These are phyloP conservation scores for Hartigia nigra DNA, from an alignment of 2,888 invertebrate species.

Conservation along the genomic window DNA sequence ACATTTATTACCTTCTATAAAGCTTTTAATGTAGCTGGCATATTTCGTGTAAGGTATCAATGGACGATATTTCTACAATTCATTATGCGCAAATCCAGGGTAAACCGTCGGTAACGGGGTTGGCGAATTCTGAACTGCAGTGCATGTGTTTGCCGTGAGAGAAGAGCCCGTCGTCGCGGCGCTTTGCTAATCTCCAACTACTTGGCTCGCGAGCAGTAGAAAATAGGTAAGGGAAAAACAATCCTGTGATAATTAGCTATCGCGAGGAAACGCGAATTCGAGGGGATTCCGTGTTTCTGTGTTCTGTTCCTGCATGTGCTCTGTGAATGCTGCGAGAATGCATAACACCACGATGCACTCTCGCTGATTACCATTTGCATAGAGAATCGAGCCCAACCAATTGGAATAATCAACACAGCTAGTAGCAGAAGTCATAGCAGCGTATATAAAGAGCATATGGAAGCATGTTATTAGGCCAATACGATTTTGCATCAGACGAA, in stretches of 20 bases:
- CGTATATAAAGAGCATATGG: not conserved
- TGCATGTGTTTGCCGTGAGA: not conserved
- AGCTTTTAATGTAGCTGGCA: not conserved
- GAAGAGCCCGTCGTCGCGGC: not conserved
- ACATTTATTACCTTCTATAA: not conserved
- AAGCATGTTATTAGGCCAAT: not conserved
- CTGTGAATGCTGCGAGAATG: constrained; percentile 30
- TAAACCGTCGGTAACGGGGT: not conserved
- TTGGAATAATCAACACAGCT: constrained; percentile 36
- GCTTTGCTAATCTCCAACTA: not conserved
- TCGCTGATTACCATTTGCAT: constrained; percentile 57
- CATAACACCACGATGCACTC: constrained; percentile 52
- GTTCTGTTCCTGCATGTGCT: constrained; percentile 2
- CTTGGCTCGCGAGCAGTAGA: not conserved
- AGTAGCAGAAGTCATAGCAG: not conserved
- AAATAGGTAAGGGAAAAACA: not conserved
- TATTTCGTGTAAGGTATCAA: not conserved
- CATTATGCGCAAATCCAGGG: not conserved
- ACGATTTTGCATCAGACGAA: not conserved
- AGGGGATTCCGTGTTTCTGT: not conserved
- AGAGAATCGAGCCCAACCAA: constrained; percentile 42
- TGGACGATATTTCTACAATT: not conserved
- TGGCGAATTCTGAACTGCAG: not conserved
- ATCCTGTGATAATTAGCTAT: not conserved
- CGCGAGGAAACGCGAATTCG: not conserved